Evolutionary conservation across 1,140 invertebrate genomes (phyloP), one percentile per base, ranked within the genome.

Genomic region (Drosophila pseudoananassae): DNA sequence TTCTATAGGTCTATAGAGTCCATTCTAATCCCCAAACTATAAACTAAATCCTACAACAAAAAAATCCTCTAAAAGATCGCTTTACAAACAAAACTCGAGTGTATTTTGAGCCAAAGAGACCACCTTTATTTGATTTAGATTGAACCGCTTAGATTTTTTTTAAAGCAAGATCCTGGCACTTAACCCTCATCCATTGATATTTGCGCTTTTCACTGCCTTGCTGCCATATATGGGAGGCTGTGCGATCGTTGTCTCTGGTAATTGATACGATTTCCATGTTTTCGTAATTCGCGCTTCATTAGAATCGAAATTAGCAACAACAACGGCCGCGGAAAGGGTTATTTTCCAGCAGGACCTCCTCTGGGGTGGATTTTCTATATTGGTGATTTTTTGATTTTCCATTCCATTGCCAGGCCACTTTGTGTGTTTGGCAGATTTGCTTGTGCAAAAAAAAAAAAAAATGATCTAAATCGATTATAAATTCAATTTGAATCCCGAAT

Each of bases 401-500:
- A 43, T 43, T 17, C n/a, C 40, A 43, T 43, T n/a, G 15, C 14
- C 15, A 15, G 17, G 61, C 57, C 57, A 78, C 65, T 78, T 83
- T 80, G 77, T 59, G 38, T 53, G 47, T 57, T 53, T 53, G 33
- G 49, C 59, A 68, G 49, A 49, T 73, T 85, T 75, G 65, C 63
- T 6, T 20, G 2, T 20, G 20, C 20, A 27, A 27, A 27, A 27
- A 27, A 27, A 27, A 27, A 27, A 66, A 80, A 80, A 47, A 56
- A 53, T 82, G 80, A 85, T 87, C 82, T 75, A 85, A 87, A 85
- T 87, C 78, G 82, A 68, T 85, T 87, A 72, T 78, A 85, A 80
- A 85, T 85, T 74, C 81, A 76, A 69, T 76, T 79, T 69, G 63
- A 55, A 47, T 47, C 40, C 40, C n/a, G 40, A 43, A 15, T 43